Conservation (phyloP, 2,888 invertebrate species). For the Diaphora mendica region DNA sequence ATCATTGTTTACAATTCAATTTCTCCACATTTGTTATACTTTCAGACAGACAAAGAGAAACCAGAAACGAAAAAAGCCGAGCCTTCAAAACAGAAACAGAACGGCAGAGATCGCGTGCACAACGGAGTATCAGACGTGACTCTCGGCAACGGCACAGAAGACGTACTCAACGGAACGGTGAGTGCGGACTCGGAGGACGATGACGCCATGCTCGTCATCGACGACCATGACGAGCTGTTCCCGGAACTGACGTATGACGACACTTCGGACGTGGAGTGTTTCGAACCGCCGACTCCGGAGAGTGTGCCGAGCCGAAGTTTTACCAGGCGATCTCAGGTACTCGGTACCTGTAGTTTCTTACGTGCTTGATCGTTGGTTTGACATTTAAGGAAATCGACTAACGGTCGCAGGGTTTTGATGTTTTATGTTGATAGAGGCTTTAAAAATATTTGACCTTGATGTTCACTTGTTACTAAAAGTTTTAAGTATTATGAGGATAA, state of each 20-base stretch:
- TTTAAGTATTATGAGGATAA: background rate
- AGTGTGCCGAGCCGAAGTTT: slow-evolving; percentile 69
- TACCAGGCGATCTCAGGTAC: slow-evolving; percentile 81
- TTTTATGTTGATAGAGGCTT: background rate
- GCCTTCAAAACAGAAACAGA: slow-evolving; percentile 61
- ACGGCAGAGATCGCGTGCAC: slow-evolving; percentile 59
- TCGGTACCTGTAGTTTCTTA: slow-evolving; percentile 51
- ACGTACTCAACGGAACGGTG: slow-evolving; percentile 63
- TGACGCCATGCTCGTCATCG: slow-evolving; percentile 64
- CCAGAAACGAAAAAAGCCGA: slow-evolving; percentile 47
- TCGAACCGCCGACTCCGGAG: slow-evolving; percentile 67
- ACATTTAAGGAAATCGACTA: slow-evolving; percentile 3
- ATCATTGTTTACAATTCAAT: background rate
- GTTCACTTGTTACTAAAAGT: background rate
- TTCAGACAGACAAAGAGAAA: slow-evolving; percentile 65
- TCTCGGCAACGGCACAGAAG: slow-evolving; percentile 52
- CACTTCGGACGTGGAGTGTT: slow-evolving; percentile 71
- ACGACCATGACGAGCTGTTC: slow-evolving; percentile 75
- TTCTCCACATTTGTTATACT: slow-evolving; percentile 11
- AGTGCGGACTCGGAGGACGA: slow-evolving; percentile 69
- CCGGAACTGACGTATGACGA: slow-evolving; percentile 83
- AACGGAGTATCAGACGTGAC: slow-evolving; percentile 59
- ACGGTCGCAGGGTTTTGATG: background rate
- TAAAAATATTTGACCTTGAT: background rate
- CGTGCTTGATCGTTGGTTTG: slow-evolving; percentile 14